Evolutionary conservation across 2,888 invertebrate genomes (phyloP), one percentile per base, ranked within the genome.

Genomic region (Pyrrhia umbra): DNA sequence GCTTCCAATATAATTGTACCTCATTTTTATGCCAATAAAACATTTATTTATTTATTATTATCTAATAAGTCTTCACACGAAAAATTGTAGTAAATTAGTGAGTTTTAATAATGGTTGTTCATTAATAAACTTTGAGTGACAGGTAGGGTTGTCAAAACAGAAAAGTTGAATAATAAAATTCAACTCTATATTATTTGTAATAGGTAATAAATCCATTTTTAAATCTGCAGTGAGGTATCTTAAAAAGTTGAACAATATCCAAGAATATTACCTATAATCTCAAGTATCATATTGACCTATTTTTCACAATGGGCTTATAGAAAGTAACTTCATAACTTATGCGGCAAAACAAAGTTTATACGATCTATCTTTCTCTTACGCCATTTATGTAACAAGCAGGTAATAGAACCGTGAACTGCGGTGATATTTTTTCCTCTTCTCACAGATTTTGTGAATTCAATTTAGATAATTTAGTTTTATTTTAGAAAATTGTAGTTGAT

Each of bases 111-210:
- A 49, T 6, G 37, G 27, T 45, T 16, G 8, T 18, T 63, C 71
- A 66, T 70, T 66, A 63, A 63, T 45, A 39, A 27, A 1, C 16
- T 63, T 49, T 50, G 43, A 70, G 18, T 63, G 50, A 63, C n/a
- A 45, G 8, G 10, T 63, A 66, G 65, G 65, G 71, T 45, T 66
- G 64, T 71, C 71, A 64, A n/a, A 37, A 34, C 34, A 13, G 4
- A 27, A 27, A 30, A 37, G 15, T 37, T 15, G 15, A 16, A 6
- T 37, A n/a, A 37, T 15, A 8, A 15, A 6, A 68, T 16, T 10
- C 0, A 0, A 9, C 2, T 46, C 13, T 20, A 0, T 2, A 0
- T 21, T 18, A 20, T 0, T 18, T n/a, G 1, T 15, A 16, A 15
- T 55, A 15, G n/a, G 2, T n/a, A 23, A 13, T 15, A 34, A 27